Evolutionary conservation across 1,140 invertebrate genomes (phyloP), one percentile per base, ranked within the genome.

Genomic region (Bacillus rossius): DNA sequence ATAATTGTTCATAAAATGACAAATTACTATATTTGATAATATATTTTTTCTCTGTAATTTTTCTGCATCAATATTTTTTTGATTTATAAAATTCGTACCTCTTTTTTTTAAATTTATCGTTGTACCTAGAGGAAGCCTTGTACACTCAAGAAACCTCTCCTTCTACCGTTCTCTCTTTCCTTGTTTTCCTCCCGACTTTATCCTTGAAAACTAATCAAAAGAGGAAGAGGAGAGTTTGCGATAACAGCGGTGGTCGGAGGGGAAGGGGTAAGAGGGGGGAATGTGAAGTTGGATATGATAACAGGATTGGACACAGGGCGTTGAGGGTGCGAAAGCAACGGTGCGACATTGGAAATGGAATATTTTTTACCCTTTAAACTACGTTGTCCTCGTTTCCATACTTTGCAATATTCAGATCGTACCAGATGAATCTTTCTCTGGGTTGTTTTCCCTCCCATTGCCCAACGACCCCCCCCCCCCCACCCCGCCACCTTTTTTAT

Each of bases 151-250:
- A 34, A 34, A 34, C 4, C 29, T 29, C 48, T 51, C 13, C 4
- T 8, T 2, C 37, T 14, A 34, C 19, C 37, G n/a, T 14, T 25
- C 16, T 25, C 25, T 54, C 25, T 29, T 8, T 23, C 16, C 25
- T 42, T 16, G 14, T 42, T 54, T 40, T 54, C 25, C 52, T 4
- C 34, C 29, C 8, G 10, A 37, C 37, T n/a, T 54, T 54, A 19
- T 40, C 41, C 52, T 40, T 34, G 22, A 14, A 54, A 54, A 54
- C 52, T 54, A 54, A 54, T 54, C 52, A 54, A 54, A 54, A 54
- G 29, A 49, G 42, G 56, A 50, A 50, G 16, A 43, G 29, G 22
- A 19, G 40, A 55, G 37, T 55, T 42, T 50, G 48, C 37, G 48
- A 17, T 50, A 50, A 50, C 48, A 50, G 48, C 26, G 34, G 37